These are phyloP conservation scores for Varecia variegata DNA, from an alignment of 2,797 vertebrate species.

Conservation along the genomic window DNA sequence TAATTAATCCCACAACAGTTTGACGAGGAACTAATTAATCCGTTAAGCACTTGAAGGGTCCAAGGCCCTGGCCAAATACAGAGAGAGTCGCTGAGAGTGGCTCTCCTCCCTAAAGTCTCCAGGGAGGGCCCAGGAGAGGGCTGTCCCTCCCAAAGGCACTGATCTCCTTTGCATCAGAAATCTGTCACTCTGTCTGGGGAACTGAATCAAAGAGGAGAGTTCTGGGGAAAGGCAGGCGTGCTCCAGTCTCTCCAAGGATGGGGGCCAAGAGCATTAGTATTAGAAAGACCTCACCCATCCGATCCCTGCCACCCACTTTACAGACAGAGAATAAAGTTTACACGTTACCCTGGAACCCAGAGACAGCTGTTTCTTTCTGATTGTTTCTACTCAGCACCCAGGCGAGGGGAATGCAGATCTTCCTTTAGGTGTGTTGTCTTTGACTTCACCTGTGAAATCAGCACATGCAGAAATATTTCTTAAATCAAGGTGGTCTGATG, in stretches of 20 bases:
- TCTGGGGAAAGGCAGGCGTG: not conserved
- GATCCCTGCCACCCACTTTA: not conserved
- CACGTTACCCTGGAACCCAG: not conserved
- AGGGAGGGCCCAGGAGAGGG: not conserved
- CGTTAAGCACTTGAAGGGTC: slow-evolving; percentile 30
- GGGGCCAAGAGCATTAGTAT: not conserved
- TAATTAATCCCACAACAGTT: slow-evolving; percentile 67
- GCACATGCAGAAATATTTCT: not conserved
- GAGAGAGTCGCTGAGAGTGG: not conserved
- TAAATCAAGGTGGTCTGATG: not conserved
- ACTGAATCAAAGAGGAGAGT: not conserved
- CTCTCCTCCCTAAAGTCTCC: not conserved
- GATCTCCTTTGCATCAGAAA: not conserved
- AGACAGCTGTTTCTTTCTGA: not conserved
- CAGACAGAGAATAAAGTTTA: not conserved
- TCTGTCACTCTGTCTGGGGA: not conserved
- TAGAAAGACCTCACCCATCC: not conserved
- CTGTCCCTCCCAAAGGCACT: rapidly evolving
- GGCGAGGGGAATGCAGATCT: not conserved
- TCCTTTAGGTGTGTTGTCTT: not conserved
- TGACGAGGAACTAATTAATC: slow-evolving; percentile 72
- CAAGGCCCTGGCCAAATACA: not conserved
- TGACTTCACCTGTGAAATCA: not conserved
- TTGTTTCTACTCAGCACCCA: not conserved
- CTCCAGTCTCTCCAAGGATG: not conserved